A percentile compares a stretch with the other conserved stretches of the same genome.
These are phyloP conservation scores for Apotomis turbidana DNA, from an alignment of 2,888 invertebrate species.

Conservation along the genomic window DNA sequence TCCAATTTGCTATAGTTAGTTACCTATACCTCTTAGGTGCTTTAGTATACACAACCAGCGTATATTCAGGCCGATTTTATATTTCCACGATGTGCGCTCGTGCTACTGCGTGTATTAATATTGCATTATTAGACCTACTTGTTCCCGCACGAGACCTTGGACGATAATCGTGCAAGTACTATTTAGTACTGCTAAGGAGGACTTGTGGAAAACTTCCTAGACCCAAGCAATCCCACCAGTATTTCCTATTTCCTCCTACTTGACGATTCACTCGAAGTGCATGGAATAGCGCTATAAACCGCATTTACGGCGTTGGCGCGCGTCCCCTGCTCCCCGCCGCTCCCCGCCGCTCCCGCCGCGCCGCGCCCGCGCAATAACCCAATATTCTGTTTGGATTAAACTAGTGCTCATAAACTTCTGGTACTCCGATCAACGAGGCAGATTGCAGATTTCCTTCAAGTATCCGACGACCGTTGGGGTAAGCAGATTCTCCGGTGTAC, in stretches of 20 bases:
- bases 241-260: neutral
- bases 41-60: too few species aligned
- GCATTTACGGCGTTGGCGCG: constrained; percentile 1
- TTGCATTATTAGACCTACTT: too few species aligned
- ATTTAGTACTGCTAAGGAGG: neutral
- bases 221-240: neutral
- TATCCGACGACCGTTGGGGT: too few species aligned
- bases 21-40: too few species aligned
- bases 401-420: constrained; percentile 12
- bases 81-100: too few species aligned
- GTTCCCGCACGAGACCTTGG: too few species aligned
- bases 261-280: neutral
- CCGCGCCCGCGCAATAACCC: constrained; percentile 8
- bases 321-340: neutral
- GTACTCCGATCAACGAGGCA: neutral
- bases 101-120: too few species aligned
- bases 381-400: constrained; percentile 14
- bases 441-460: too few species aligned
- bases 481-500: too few species aligned
- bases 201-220: neutral
- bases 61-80: too few species aligned
- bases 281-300: neutral
- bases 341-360: neutral
- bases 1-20: neutral
- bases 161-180: neutral